Evolutionary conservation across 1,140 invertebrate genomes (phyloP), one percentile per base, ranked within the genome.

Genomic region (Sycophila sp.): DNA sequence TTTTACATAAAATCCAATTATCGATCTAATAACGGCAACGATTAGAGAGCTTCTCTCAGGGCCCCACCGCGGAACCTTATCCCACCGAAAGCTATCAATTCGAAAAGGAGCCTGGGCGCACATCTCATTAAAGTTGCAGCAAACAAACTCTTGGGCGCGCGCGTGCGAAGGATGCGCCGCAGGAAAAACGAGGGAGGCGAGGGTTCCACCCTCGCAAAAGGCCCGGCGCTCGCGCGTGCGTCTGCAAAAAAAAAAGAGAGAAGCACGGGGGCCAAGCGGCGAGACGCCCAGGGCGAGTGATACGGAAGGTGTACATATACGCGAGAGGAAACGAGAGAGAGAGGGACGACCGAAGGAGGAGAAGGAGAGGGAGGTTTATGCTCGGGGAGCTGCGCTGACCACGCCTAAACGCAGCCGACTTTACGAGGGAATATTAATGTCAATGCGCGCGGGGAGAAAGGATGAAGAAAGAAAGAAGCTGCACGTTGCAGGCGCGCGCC

Each of bases 361-460:
- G 13, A 19, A 36, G 32, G 17, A 42, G 40, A 42, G 40, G 7
- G 19, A 17, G 5, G 36, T 11, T 4, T 10, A 30, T 5, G 15
- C n/a, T n/a, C n/a, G n/a, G n/a, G n/a, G n/a, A n/a, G n/a, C n/a
- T n/a, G 42, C 19, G 3, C 40, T 58, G 62, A 59, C 76, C 77
- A 78, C 77, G 76, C 75, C 76, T 79, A 76, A 74, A 70, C 38
- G 58, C 47, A 32, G 34, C 34, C 65, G 73, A 69, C 74, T 76
- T 77, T 75, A 74, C 76, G 69, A 71, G 51, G 38, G 74, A 81
- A 80, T 78, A 81, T 80, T 77, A 80, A 80, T 79, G 76, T 32
- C 71, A 62, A 68, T 75, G 72, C 69, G 69, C 68, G 74, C 66
- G 22, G 73, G 71, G 76, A 34, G 26, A 15, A 28, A 45, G 53